Conservation (phyloP, 1,140 invertebrate species). For the Phocides pigmalion region DNA sequence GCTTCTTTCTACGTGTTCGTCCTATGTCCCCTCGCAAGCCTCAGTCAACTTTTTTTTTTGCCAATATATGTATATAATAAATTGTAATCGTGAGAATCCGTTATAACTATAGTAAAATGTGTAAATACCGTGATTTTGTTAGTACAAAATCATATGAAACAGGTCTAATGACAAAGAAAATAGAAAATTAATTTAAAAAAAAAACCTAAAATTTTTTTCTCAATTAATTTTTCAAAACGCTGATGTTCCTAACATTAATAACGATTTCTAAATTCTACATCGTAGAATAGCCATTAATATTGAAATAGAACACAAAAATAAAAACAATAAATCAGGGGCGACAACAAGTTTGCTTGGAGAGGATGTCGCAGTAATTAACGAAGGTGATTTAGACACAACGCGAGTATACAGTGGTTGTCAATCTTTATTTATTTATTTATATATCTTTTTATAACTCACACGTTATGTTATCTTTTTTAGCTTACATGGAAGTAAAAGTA, state of each 20-base stretch:
- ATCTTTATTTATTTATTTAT: background rate
- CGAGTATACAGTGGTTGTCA: conserved; percentile 38
- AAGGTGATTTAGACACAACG: conserved; percentile 50
- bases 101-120: no score
- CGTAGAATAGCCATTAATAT: conserved; percentile 23
- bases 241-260: conserved; percentile 20
- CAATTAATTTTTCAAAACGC: conserved; percentile 9
- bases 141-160: no score
- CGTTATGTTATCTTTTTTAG: no score
- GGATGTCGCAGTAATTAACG: conserved; percentile 57
- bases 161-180: no score
- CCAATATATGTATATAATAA: no score
- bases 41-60: no score
- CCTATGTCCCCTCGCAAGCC: no score
- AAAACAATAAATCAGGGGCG: conserved; percentile 46
- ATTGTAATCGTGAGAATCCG: no score
- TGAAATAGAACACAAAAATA: conserved; percentile 34
- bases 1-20: no score
- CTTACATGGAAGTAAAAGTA: no score
- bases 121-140: no score
- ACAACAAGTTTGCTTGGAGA: conserved; percentile 49
- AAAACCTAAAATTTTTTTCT: background rate
- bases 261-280: conserved; percentile 3
- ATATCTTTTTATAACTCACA: background rate
- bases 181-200: no score